These are phyloP conservation scores for Linnaemya tessellans DNA, from an alignment of 2,888 invertebrate genomes.

Conservation along the genomic window DNA sequence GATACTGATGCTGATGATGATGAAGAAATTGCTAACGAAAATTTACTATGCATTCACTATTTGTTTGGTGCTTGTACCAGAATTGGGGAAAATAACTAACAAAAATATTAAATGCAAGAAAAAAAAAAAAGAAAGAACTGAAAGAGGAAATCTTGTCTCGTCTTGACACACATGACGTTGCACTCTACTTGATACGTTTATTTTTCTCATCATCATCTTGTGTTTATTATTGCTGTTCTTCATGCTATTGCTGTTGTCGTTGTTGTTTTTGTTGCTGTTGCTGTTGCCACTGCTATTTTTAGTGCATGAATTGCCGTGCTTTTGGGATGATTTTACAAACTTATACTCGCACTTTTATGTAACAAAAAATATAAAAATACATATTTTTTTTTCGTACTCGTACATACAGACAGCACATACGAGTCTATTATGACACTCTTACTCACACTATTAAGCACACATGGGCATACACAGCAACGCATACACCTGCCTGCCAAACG, in stretches of 20 bases:
- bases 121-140: background rate
- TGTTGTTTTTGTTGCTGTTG: background rate
- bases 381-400: constrained; percentile 58
- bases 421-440: constrained; percentile 25
- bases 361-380: background rate
- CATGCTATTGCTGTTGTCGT: constrained; percentile 31
- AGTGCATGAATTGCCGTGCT: constrained; percentile 66
- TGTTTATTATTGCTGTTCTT: constrained; percentile 44
- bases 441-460: constrained; percentile 43
- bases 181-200: constrained; percentile 54
- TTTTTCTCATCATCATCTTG: constrained; percentile 51
- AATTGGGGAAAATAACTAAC: constrained; percentile 44
- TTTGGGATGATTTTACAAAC: constrained; percentile 66
- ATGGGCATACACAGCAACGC: background rate
- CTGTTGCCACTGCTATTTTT: constrained; percentile 48
- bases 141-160: constrained; percentile 71
- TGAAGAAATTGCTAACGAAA: constrained; percentile 57
- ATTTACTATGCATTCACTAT: constrained; percentile 41
- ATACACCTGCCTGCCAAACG: background rate
- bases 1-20: constrained; percentile 42
- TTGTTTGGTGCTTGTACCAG: constrained; percentile 40
- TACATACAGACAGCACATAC: background rate
- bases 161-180: constrained; percentile 71
- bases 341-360: constrained; percentile 28
- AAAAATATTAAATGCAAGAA: constrained; percentile 5